Percentiles rank a stretch among this genome's conserved stretches.
Conservation (phyloP, 2,888 invertebrate genomes). For the Gymnocheta viridis region DNA sequence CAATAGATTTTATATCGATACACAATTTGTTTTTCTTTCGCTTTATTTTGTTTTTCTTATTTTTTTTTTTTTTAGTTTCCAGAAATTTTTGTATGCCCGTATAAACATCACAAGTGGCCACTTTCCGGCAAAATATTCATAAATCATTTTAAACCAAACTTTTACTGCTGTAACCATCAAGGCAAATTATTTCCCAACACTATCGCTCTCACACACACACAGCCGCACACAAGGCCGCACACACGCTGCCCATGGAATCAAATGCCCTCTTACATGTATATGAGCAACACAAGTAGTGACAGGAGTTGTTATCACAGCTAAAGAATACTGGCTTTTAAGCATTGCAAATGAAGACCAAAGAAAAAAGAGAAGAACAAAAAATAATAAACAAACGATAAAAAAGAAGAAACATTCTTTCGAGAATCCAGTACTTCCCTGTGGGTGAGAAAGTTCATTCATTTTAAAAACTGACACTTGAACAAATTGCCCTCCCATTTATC, state of each 20-base stretch:
- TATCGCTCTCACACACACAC: background rate
- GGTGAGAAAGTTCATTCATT: conserved; percentile 66
- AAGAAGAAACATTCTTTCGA: conserved; percentile 47
- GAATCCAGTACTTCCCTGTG: conserved; percentile 53
- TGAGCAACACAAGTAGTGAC: conserved; percentile 49
- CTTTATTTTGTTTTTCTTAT: conserved; percentile 22
- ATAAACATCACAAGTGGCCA: conserved; percentile 64
- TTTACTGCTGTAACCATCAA: conserved; percentile 56
- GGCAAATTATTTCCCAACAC: conserved; percentile 48
- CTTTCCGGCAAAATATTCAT: conserved; percentile 61
- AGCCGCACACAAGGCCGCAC: background rate
- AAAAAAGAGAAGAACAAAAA: background rate
- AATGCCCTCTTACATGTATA: background rate
- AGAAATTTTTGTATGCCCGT: conserved; percentile 46
- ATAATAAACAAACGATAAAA: background rate
- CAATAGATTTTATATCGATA: conserved; percentile 56
- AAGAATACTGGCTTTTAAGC: conserved; percentile 57
- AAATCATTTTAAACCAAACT: conserved; percentile 68
- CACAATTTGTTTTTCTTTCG: background rate
- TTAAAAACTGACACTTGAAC: conserved; percentile 68
- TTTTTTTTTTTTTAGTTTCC: conserved; percentile 20
- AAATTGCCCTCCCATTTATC: conserved; percentile 61
- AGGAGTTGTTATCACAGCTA: conserved; percentile 68
- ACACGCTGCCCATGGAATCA: background rate
- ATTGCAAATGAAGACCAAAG: conserved; percentile 42